Base-by-base conservation (phyloP, 2,797 vertebrate genomes). In the Mormyrus hasselquistii region DNA sequence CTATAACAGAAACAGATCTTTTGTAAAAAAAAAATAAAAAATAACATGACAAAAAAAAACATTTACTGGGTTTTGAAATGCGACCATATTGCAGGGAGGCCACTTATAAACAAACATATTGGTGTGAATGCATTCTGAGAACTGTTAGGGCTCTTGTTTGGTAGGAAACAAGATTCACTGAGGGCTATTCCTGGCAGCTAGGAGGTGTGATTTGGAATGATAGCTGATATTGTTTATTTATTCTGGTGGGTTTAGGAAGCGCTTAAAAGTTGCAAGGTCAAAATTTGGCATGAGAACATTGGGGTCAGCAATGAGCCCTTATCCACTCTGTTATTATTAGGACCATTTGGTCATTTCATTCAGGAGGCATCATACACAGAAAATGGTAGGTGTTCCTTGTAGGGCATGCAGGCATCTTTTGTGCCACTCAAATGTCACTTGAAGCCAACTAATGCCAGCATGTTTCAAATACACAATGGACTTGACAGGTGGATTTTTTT, bases 161-260 rank as follows among this genome's bases (percentile, higher is more conserved):
- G 59, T 90, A 76, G 57, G 19, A 89, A 55, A 47, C 50, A 69
- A 82, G 69, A 87, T 47, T 29, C 83, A 73, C 41, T 41, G 59
- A 57, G 59, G 22, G 29, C 83, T 88, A 49, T 86, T 73, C 83
- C 47, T 86, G 50, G 62, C 87, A 86, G 82, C 82, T 49, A 50
- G 59, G 59, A 49, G 62, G 83, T 44, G 29, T 47, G 62, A 85
- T n/a, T 86, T 65, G 57, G 49, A 73, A 76, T 86, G 82, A 85
- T 86, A 59, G 41, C 57, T 16, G 79, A 44, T 55, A 44, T 84
- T 89, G 57, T 84, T 65, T 69, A 57, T 89, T 89, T 55, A 19
- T 88, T 86, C 90, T 82, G 90, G 87, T 65, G 82, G 50, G 82
- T 25, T n/a, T 85, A 25, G 22, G 47, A 50, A 85, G 82, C 47